A percentile compares a stretch with the other conserved stretches of the same genome.
Evolutionary conservation across 2,888 invertebrate genomes (phyloP).

Genomic region (Xanthostigma xanthostigma): DNA sequence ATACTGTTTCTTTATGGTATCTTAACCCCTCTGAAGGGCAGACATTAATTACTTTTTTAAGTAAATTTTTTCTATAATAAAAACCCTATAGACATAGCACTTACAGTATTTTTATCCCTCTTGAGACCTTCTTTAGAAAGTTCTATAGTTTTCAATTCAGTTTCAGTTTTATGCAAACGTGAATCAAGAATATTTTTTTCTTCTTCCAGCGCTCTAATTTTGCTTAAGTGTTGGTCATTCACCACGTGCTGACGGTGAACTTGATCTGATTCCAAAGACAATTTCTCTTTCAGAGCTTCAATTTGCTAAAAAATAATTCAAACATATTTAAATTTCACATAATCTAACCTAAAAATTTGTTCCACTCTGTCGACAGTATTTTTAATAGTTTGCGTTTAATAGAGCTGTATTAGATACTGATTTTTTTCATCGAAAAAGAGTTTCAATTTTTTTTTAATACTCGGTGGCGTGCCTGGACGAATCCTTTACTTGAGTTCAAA

Average conservation of each 20-base stretch:
- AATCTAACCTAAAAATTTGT: no score
- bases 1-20: no score
- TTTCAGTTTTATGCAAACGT: constrained; percentile 62
- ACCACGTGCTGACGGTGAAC: constrained; percentile 49
- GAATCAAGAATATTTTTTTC: constrained; percentile 60
- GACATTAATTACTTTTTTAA: no score
- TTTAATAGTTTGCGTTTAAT: no score
- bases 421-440: no score
- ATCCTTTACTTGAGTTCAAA: no score
- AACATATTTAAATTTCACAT: background rate
- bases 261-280: constrained; percentile 57
- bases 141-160: constrained; percentile 60
- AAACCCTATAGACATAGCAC: constrained; percentile 14
- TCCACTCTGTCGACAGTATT: no score
- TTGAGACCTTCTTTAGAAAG: constrained; percentile 54
- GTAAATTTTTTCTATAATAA: no score
- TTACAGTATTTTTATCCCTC: constrained; percentile 63
- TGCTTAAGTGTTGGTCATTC: constrained; percentile 45
- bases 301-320: constrained; percentile 42
- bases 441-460: no score
- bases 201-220: constrained; percentile 54
- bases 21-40: no score
- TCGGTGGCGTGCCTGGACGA: no score
- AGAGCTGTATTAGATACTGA: no score
- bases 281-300: constrained; percentile 59